Evolutionary conservation across 1,140 invertebrate species (phyloP).

Genomic region (Protaetia brevitarsis): DNA sequence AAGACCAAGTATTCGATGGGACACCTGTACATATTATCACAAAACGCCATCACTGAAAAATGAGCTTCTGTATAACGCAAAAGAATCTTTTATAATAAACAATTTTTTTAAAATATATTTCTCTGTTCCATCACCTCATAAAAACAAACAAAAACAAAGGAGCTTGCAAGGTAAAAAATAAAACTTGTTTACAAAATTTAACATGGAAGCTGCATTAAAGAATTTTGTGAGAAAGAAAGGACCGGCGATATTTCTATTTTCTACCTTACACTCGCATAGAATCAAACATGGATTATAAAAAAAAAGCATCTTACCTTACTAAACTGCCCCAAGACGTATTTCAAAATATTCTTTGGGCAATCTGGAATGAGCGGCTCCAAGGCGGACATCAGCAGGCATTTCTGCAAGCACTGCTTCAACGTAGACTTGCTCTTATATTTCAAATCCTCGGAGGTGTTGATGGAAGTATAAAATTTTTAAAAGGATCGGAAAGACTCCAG

Average conservation of each 20-base stretch:
- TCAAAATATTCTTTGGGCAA: slow-evolving; percentile 71
- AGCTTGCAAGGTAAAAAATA: too few species aligned
- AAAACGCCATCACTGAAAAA: too few species aligned
- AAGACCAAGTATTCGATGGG: too few species aligned
- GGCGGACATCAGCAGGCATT: slow-evolving; percentile 67
- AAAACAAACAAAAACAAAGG: too few species aligned
- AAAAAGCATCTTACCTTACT: slow-evolving; percentile 61
- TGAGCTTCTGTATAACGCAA: neutral
- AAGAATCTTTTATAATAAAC: slow-evolving; percentile 19
- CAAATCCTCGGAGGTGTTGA: slow-evolving; percentile 60
- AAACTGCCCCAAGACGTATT: slow-evolving; percentile 77
- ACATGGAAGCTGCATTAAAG: too few species aligned
- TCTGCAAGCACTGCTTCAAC: slow-evolving; percentile 66
- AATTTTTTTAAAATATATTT: neutral
- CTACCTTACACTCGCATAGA: too few species aligned
- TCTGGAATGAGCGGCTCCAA: slow-evolving; percentile 69
- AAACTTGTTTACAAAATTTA: too few species aligned
- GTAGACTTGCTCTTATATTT: slow-evolving; percentile 58
- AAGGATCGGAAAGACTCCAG: slow-evolving; percentile 62
- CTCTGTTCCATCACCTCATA: neutral
- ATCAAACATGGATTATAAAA: too few species aligned
- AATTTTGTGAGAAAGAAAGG: too few species aligned
- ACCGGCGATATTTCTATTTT: too few species aligned
- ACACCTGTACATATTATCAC: too few species aligned
- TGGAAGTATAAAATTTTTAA: slow-evolving; percentile 47